Evolutionary conservation across 2,113 vertebrate species (phyloP), one percentile per base, ranked within the genome.

Genomic region (Datnioides undecimradiatus): DNA sequence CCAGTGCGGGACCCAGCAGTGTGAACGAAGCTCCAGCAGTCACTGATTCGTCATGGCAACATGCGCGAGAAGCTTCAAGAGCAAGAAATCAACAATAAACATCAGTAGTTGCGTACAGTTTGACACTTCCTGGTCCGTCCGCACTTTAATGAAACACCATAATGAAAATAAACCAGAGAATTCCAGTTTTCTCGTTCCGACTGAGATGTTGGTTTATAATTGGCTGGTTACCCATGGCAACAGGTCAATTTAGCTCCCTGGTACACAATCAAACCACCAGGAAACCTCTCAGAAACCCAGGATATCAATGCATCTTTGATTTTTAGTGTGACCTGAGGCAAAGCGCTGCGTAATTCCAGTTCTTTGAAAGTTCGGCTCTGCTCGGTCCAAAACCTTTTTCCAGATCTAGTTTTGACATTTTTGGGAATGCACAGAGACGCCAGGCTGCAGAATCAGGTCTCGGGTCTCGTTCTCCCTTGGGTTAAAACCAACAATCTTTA

Each of bases 21-120:
- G 76, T 49, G 65, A 77, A 77, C 73, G 75, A 81, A 75, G 65
- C 55, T 59, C 34, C 0, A 68, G 72, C 16, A 45, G 38, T 49
- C 59, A 58, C 8, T 21, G 33, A 68, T 54, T 84, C 0, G 0
- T 60, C 73, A 69, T 62, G 86, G 76, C 83, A 81, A 67, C 79
- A n/a, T 55, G 73, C 57, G 52, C 59, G 59, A 9, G 5, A 16
- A 58, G 11, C 25, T 51, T 73, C 6, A 65, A 63, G 19, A 67
- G 33, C 29, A 59, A 68, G 40, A 57, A 69, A 46, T 52, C 36
- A 68, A 43, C 13, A 82, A 52, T n/a, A 49, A 54, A 59, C 58
- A 71, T 92, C 88, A 89, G 88, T 90, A 91, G 86, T 89, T 31
- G n/a, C 1, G 1, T 76, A 55, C 66, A 82, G 55, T 85, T 72